Conservation (phyloP, 2,113 vertebrate species). For the Irena cyanogastra region DNA sequence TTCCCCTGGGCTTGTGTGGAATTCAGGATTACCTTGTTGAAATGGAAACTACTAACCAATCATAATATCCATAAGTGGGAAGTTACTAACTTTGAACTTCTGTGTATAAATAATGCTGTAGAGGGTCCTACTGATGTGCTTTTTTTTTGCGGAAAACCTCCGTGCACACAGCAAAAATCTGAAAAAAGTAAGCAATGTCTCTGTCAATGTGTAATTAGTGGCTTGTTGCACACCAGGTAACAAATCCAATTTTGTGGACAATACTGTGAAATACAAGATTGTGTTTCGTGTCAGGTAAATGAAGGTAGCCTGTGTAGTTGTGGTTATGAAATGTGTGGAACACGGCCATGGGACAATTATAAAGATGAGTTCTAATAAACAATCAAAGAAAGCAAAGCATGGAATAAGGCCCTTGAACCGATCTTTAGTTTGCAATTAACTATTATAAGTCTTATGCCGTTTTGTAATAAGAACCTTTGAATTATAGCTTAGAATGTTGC, state of each 20-base stretch:
- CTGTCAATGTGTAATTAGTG: background rate
- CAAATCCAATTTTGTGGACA: background rate
- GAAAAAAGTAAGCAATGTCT: background rate
- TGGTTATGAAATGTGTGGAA: too few species aligned
- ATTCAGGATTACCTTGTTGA: background rate
- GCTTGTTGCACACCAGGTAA: background rate
- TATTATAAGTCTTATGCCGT: too few species aligned
- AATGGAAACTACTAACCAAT: background rate
- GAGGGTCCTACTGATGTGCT: background rate
- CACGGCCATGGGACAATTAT: too few species aligned
- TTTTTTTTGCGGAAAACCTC: background rate
- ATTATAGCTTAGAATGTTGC: too few species aligned
- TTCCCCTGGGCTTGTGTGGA: background rate
- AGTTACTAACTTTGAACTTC: background rate
- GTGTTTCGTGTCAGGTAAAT: too few species aligned
- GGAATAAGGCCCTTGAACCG: too few species aligned
- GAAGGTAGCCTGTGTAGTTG: too few species aligned
- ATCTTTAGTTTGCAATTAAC: too few species aligned
- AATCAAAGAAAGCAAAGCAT: too few species aligned
- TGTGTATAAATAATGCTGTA: background rate
- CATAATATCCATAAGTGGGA: background rate
- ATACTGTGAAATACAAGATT: too few species aligned
- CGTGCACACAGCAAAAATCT: background rate
- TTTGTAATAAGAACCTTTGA: too few species aligned
- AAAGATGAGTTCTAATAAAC: too few species aligned